Percentiles rank a stretch among this genome's conserved stretches.
phyloP scores from a whole-genome alignment of 2,888 invertebrate species.

The Drosophila siamana region DNA sequence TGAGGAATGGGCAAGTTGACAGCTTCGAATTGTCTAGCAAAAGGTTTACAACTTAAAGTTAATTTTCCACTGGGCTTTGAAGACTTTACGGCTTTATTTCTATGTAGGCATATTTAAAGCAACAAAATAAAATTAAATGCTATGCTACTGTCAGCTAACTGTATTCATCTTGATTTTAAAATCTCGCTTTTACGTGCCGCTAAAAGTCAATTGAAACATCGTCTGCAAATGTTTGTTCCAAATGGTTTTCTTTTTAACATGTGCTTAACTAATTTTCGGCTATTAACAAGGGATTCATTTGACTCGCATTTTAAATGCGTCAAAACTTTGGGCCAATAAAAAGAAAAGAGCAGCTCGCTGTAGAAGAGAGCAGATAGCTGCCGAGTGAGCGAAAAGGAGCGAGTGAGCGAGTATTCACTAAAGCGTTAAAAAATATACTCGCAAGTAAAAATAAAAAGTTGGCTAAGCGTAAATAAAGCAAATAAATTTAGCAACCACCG shows the following conservation, averaged over 20 bases:
- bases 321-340: slow-evolving; percentile 57
- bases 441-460: slow-evolving; percentile 57
- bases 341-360: slow-evolving; percentile 47
- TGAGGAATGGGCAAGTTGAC: background rate
- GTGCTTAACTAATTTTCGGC: slow-evolving; percentile 59
- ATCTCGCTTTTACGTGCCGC: background rate
- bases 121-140: too few relatives aligned
- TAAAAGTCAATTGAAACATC: background rate
- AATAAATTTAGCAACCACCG: slow-evolving; percentile 66
- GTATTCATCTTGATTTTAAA: background rate
- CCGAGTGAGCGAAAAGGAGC: background rate
- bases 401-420: slow-evolving; percentile 49
- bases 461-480: slow-evolving; percentile 79
- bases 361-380: background rate
- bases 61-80: background rate
- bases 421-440: slow-evolving; percentile 74
- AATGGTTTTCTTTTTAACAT: slow-evolving; percentile 28
- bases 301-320: slow-evolving; percentile 56
- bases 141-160: too few relatives aligned
- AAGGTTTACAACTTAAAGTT: slow-evolving; percentile 20
- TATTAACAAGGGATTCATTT: slow-evolving; percentile 53
- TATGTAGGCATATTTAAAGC: too few relatives aligned
- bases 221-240: background rate
- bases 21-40: slow-evolving; percentile 16
- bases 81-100: too few relatives aligned